phyloP scores from a whole-genome alignment of 35 echinoderm and acorn worm species.

The Apostichopus parvimensis region DNA sequence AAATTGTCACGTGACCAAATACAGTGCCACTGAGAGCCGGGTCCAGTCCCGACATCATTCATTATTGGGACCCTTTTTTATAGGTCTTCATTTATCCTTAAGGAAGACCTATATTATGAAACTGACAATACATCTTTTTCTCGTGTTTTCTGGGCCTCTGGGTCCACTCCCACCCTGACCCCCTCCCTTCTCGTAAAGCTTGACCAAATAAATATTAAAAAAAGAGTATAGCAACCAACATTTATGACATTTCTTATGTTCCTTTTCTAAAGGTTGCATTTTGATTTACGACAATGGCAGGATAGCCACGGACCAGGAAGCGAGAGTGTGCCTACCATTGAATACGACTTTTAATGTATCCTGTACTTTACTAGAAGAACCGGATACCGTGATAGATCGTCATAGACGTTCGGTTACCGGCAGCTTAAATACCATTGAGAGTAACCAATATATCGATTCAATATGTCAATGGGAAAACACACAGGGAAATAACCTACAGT shows the following conservation, averaged over 20 bases:
- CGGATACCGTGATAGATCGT: not conserved
- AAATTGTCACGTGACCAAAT: no score
- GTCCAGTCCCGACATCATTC: no score
- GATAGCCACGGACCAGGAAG: not conserved
- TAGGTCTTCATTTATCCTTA: no score
- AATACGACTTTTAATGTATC: not conserved
- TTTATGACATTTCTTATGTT: not conserved
- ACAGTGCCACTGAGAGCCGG: no score
- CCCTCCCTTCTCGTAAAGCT: no score
- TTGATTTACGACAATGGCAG: not conserved
- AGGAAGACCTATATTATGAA: no score
- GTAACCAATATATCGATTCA: conserved; percentile 5
- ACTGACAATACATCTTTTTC: no score
- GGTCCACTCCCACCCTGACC: no score
- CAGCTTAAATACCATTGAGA: not conserved
- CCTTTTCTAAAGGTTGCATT: not conserved
- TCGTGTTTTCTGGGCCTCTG: no score
- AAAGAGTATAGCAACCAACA: no score
- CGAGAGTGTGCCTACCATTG: not conserved
- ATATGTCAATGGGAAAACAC: not conserved
- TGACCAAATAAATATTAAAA: no score
- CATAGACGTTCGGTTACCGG: not conserved
- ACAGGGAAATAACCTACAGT: not conserved
- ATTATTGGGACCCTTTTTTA: no score
- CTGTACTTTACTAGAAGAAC: not conserved